Evolutionary conservation across 2,888 invertebrate genomes (phyloP).

Genomic region (Pristionchus exspectatus): DNA sequence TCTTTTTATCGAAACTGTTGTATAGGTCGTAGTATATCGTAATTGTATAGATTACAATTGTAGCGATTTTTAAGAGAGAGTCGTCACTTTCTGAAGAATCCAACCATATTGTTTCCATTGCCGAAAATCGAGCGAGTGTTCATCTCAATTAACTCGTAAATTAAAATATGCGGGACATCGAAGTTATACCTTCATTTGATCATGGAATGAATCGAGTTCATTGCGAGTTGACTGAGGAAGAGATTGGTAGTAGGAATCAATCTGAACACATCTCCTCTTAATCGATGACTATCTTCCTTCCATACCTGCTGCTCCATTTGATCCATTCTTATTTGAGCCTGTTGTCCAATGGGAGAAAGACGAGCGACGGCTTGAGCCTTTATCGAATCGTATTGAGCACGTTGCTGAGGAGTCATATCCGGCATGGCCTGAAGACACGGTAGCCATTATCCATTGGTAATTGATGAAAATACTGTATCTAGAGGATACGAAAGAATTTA

Average conservation of each 20-base stretch:
- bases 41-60: too few relatives aligned
- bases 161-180: too few relatives aligned
- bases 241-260: background rate
- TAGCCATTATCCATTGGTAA: background rate
- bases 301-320: background rate
- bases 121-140: too few relatives aligned
- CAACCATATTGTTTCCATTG: too few relatives aligned
- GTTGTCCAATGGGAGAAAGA: background rate
- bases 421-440: background rate
- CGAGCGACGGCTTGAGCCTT: background rate
- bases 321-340: background rate
- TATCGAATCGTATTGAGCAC: background rate
- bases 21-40: too few relatives aligned
- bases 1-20: too few relatives aligned
- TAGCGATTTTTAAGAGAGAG: too few relatives aligned
- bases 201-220: too few relatives aligned
- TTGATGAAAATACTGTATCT: background rate
- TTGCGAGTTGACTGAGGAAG: background rate
- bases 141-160: too few relatives aligned
- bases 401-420: background rate
- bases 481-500: background rate
- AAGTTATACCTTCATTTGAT: too few relatives aligned
- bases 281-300: background rate
- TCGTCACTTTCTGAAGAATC: too few relatives aligned
- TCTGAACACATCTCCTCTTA: background rate